Conservation (phyloP, 1,140 invertebrate species). For the Phocides pigmalion region DNA sequence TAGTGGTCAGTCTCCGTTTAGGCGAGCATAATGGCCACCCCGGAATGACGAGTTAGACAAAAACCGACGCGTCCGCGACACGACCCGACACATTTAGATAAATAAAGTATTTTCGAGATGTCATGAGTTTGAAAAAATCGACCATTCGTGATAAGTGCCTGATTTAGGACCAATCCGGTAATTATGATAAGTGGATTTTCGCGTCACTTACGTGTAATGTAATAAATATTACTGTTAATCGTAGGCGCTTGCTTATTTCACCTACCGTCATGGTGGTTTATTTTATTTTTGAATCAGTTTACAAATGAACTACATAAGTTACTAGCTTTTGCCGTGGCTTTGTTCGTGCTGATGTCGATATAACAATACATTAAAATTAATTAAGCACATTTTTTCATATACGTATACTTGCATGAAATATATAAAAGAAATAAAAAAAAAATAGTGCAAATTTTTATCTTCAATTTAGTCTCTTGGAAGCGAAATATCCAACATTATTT, state of each 20-base stretch:
- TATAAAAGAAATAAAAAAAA: no score
- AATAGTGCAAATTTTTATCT: no score
- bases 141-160: constrained; percentile 35
- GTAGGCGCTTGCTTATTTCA: neutral
- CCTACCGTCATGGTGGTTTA: no score
- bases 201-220: constrained; percentile 5
- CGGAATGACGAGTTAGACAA: constrained; percentile 34
- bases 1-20: neutral
- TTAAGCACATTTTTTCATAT: no score
- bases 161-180: constrained; percentile 27
- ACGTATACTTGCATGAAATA: no score
- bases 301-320: no score
- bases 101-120: constrained; percentile 52
- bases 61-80: constrained; percentile 41
- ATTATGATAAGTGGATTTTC: constrained; percentile 32
- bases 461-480: no score
- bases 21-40: neutral
- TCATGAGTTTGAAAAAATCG: constrained; percentile 43
- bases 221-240: constrained; percentile 19
- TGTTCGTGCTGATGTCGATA: no score
- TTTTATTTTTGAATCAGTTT: no score
- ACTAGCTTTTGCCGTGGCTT: no score
- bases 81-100: constrained; percentile 49
- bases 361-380: no score
- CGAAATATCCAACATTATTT: no score